Evolutionary conservation across 1,140 invertebrate genomes (phyloP), one percentile per base, ranked within the genome.

Genomic region (Anoplophora glabripennis): DNA sequence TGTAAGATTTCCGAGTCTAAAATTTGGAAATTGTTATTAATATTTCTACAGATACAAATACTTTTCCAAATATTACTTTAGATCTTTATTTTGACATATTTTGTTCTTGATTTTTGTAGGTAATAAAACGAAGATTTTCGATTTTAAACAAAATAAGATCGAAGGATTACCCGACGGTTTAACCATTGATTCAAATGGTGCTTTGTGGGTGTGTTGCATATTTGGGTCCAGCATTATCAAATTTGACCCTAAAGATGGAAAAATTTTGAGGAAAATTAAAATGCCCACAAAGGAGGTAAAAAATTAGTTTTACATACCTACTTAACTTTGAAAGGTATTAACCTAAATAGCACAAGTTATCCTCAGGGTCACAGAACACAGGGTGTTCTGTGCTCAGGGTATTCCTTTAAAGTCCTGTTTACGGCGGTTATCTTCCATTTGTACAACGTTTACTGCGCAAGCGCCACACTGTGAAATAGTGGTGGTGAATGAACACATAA

Each of bases 101-200:
- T 51, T 12, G 11, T 37, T 21, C 5, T 9, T 21, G 21, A 7
- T 17, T 11, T 35, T 62, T 48, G 1, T 40, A 72, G 68, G 60
- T 34, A 72, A 71, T 47, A 51, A 63, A 45, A 60, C 52, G 53
- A 45, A 47, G 8, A 49, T 70, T 18, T 72, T 71, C 44, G 47
- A 60, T 18, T 66, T 72, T 28, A 28, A 28, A 28, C 21, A 28
- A 28, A 28, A 28, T 28, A 28, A 28, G 21, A 28, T 28, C 5
- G 21, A 28, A 28, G 21, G 21, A 28, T 28, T 5, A 21, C 85
- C 85, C 0, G 86, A 87, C 73, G 86, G 86, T 36, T 86, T 87
- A 84, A 86, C 85, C 1, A 86, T 86, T 53, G 86, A 88, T 68
- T 68, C 67, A 2, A 72, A 82, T 59, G 85, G 80, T 18, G 84